These are phyloP conservation scores for Papilio gigon DNA, from an alignment of 2,888 invertebrate genomes.

Conservation along the genomic window DNA sequence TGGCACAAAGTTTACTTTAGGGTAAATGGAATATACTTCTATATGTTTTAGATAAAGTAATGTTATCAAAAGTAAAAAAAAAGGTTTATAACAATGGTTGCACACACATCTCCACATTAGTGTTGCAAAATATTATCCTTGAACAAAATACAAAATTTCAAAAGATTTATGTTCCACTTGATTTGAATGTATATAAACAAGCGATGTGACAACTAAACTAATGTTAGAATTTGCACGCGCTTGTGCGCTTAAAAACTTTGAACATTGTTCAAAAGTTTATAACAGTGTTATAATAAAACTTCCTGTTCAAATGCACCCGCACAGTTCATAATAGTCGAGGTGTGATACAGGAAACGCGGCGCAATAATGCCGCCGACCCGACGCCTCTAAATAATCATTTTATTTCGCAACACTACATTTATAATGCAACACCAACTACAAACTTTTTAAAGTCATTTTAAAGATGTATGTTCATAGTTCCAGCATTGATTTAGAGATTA, in stretches of 20 bases:
- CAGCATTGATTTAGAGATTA: not conserved
- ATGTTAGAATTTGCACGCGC: conserved; percentile 28
- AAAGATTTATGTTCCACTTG: not conserved
- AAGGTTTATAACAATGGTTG: not conserved
- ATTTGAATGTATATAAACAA: conserved; percentile 18
- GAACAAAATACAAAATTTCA: not conserved
- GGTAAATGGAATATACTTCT: not conserved
- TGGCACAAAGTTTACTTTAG: not conserved
- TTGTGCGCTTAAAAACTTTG: conserved; percentile 34
- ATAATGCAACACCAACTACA: conserved; percentile 11
- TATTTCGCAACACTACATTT: conserved; percentile 21
- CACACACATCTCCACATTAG: not conserved
- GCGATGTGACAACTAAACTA: conserved; percentile 13
- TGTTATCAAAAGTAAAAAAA: not conserved
- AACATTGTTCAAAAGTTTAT: conserved; percentile 35
- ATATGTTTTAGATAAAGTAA: not conserved
- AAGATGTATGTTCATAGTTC: conserved; percentile 4
- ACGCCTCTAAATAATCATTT: conserved; percentile 32
- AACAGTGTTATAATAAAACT: conserved; percentile 40
- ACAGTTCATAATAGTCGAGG: conserved; percentile 38
- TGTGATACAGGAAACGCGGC: conserved; percentile 36
- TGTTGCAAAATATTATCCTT: not conserved
- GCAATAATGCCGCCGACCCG: conserved; percentile 29
- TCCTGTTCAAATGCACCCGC: conserved; percentile 38
- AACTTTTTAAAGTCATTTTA: conserved; percentile 17